Percentiles rank a stretch among this genome's conserved stretches.
Evolutionary conservation across 2,113 vertebrate species (phyloP).

Genomic region (Ictalurus punctatus): DNA sequence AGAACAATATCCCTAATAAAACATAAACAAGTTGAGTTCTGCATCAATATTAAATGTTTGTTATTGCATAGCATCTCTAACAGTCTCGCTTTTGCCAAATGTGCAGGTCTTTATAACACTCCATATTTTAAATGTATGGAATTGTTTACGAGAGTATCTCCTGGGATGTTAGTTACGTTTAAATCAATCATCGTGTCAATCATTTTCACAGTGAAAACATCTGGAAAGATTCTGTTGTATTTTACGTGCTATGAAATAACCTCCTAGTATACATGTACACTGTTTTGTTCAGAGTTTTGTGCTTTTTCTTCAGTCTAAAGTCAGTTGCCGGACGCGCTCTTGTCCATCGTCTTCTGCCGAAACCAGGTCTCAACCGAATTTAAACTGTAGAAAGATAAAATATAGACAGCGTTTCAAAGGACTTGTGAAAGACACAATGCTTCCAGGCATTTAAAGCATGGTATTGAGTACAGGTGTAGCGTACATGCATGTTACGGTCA

Average conservation of each 20-base stretch:
- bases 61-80: neutral
- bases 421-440: neutral
- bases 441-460: neutral
- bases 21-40: neutral
- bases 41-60: neutral
- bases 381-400: neutral
- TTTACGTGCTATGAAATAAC: neutral
- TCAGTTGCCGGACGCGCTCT: neutral
- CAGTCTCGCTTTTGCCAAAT: neutral
- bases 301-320: too few relatives aligned
- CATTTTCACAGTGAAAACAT: neutral
- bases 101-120: neutral
- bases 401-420: neutral
- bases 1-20: neutral
- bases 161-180: neutral
- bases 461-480: too few relatives aligned
- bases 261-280: neutral
- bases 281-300: too few relatives aligned
- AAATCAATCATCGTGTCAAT: neutral
- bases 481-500: neutral
- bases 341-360: neutral
- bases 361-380: neutral
- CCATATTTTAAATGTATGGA: neutral
- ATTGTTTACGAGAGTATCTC: neutral
- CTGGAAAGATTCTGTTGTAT: neutral